Percentiles rank a stretch among this genome's conserved stretches.
These are phyloP conservation scores for Ptiloglossa arizonensis DNA, from an alignment of 1,140 invertebrate genomes.

Conservation along the genomic window DNA sequence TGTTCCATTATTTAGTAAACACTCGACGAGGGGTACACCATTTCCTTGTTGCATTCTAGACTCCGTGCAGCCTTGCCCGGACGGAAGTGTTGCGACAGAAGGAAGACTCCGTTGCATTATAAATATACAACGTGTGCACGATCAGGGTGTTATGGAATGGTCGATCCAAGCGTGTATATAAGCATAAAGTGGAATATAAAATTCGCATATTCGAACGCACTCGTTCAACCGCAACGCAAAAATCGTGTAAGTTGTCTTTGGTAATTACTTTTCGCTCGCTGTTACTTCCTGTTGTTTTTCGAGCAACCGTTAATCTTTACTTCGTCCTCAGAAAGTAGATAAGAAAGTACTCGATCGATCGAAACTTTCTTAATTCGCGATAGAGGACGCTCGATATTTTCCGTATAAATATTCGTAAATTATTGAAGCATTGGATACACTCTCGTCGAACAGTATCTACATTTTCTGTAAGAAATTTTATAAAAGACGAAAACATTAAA, in stretches of 20 bases:
- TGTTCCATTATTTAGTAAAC: constrained; percentile 37
- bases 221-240: constrained; percentile 2
- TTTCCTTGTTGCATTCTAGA: constrained; percentile 35
- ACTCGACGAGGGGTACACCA: background rate
- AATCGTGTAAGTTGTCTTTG: constrained; percentile 53
- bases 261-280: too few species aligned
- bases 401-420: too few species aligned
- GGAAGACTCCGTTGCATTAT: constrained; percentile 2
- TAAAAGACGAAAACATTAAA: too few species aligned
- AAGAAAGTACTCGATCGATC: too few species aligned
- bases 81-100: constrained; percentile 48
- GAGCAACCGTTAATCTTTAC: too few species aligned
- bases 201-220: constrained; percentile 35
- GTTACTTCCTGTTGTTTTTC: too few species aligned
- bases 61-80: constrained; percentile 1
- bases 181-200: constrained; percentile 37
- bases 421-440: too few species aligned
- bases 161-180: constrained; percentile 38
- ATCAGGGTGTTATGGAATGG: background rate
- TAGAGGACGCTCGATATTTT: too few species aligned
- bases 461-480: too few species aligned
- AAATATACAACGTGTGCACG: background rate
- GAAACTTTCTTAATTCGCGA: too few species aligned
- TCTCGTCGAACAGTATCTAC: too few species aligned
- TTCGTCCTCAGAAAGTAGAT: too few species aligned